Percentiles rank a stretch among this genome's conserved stretches.
These are phyloP conservation scores for Ranitomeya variabilis DNA, from an alignment of 2,113 vertebrate genomes.

Conservation along the genomic window DNA sequence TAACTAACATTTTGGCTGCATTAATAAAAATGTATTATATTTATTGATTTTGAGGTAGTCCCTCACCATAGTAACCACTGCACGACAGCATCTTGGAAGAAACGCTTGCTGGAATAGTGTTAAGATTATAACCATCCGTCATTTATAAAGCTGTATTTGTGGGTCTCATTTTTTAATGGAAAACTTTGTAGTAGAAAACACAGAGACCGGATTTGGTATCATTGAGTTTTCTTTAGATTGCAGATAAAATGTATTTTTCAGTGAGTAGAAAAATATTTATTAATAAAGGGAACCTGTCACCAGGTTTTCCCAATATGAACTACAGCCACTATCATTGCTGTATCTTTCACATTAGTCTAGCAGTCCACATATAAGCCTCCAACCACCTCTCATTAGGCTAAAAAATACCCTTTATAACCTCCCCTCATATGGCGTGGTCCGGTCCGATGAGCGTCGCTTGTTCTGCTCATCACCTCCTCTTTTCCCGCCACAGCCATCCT, in stretches of 20 bases:
- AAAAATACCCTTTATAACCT: too few species aligned
- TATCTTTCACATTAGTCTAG: too few species aligned
- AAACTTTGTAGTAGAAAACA: not conserved
- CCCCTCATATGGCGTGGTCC: too few species aligned
- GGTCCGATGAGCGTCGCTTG: too few species aligned
- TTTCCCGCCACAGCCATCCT: too few species aligned
- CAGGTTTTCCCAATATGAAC: too few species aligned
- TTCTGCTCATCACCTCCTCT: too few species aligned
- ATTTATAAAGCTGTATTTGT: constrained; percentile 8
- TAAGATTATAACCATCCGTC: constrained; percentile 29
- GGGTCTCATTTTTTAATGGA: not conserved
- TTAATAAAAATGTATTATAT: constrained; percentile 57
- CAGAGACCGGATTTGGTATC: too few species aligned
- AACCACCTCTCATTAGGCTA: too few species aligned
- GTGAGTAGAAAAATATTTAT: not conserved
- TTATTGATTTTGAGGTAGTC: constrained; percentile 52
- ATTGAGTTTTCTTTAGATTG: not conserved
- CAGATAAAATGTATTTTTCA: not conserved
- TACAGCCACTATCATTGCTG: too few species aligned
- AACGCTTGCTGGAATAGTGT: constrained; percentile 13
- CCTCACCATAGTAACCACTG: constrained; percentile 51
- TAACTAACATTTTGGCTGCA: constrained; percentile 43
- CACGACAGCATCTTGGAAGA: constrained; percentile 29
- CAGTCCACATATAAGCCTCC: too few species aligned
- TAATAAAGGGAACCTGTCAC: not conserved